These are phyloP conservation scores for Globodera ellingtonae DNA, from an alignment of 1,140 invertebrate species.

Conservation along the genomic window DNA sequence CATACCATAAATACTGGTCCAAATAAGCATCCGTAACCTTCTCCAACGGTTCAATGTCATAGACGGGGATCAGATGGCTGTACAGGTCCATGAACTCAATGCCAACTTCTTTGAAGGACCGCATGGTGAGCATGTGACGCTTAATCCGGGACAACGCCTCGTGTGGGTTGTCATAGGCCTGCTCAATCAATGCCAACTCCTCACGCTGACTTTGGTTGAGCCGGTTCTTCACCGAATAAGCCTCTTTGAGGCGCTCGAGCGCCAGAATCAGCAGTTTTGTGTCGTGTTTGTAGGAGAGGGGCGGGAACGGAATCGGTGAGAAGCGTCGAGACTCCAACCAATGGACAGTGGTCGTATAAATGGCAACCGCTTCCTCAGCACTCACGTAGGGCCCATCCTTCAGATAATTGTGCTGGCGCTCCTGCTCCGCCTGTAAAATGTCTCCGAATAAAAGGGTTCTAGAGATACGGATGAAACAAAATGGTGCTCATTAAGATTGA, in stretches of 20 bases:
- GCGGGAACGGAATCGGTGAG: slow-evolving; percentile 97
- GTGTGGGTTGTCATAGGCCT: slow-evolving; percentile 99
- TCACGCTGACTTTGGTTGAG: slow-evolving; percentile 98
- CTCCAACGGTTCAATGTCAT: slow-evolving; percentile 97
- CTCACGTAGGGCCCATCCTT: slow-evolving; percentile 98
- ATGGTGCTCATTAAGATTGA: too few species aligned
- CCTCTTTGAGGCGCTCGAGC: slow-evolving; percentile 93
- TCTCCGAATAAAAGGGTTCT: slow-evolving; percentile 14
- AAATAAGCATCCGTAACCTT: slow-evolving; percentile 99
- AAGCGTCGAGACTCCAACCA: slow-evolving; percentile 97
- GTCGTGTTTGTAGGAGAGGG: slow-evolving; percentile 97
- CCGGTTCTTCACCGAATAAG: slow-evolving; percentile 96
- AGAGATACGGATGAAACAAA: neutral
- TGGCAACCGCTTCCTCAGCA: slow-evolving; percentile 97
- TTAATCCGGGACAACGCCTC: slow-evolving; percentile 98
- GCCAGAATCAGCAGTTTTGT: slow-evolving; percentile 96
- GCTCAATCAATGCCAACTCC: slow-evolving; percentile 96
- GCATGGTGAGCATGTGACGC: slow-evolving; percentile 93
- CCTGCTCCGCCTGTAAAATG: slow-evolving; percentile 80
- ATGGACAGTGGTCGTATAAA: slow-evolving; percentile 98
- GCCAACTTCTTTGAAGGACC: slow-evolving; percentile 86
- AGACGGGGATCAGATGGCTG: slow-evolving; percentile 95
- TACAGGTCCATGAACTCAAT: slow-evolving; percentile 99
- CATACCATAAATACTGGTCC: slow-evolving; percentile 99
- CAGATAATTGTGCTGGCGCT: slow-evolving; percentile 97